A percentile compares a stretch with the other conserved stretches of the same genome.
Conservation (phyloP, 2,113 vertebrate species). For the Laticauda laticaudata region DNA sequence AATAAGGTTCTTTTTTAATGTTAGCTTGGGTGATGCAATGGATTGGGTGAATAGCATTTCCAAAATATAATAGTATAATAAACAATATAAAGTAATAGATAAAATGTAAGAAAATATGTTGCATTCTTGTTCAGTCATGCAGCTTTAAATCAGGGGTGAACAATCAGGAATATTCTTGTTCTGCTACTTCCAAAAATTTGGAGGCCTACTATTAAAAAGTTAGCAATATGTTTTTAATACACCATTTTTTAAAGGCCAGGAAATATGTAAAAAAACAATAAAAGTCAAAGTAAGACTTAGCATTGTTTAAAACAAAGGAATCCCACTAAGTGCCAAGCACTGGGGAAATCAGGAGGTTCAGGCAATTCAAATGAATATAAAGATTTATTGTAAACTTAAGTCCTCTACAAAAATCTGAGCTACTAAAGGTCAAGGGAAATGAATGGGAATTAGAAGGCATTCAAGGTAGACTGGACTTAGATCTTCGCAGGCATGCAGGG, state of each 20-base stretch:
- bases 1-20: neutral
- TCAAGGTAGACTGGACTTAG: too few relatives aligned
- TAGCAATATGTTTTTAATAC: neutral
- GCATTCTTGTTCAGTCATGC: neutral
- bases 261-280: neutral
- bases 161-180: neutral
- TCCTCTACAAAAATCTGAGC: too few relatives aligned
- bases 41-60: neutral
- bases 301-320: neutral
- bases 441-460: too few relatives aligned
- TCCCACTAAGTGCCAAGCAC: neutral
- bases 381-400: too few relatives aligned
- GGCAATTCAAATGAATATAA: too few relatives aligned
- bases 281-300: neutral
- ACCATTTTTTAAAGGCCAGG: neutral
- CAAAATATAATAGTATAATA: neutral
- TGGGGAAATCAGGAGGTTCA: too few relatives aligned
- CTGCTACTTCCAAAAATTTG: neutral
- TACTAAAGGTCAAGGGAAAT: too few relatives aligned
- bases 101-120: neutral
- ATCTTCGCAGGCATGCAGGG: too few relatives aligned
- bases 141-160: neutral
- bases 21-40: neutral
- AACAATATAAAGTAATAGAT: neutral
- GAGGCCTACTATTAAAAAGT: neutral